phyloP scores from a whole-genome alignment of 2,888 invertebrate genomes.

The Bedellia somnulentella region DNA sequence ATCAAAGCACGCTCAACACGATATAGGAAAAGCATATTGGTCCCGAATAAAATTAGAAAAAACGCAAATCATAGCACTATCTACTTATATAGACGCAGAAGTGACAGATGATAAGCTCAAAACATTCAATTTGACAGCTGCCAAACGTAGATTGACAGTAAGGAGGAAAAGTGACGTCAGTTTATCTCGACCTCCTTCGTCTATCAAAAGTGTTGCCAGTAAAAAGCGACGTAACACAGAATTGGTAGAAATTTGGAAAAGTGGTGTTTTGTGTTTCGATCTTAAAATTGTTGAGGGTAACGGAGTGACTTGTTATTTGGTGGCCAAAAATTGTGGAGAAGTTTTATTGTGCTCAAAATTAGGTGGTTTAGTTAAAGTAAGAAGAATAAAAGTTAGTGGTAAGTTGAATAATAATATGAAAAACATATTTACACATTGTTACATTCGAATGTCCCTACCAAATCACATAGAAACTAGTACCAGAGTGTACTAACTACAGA shows the following conservation, averaged over 20 bases:
- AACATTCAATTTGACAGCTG: constrained; percentile 32
- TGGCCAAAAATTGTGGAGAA: constrained; percentile 39
- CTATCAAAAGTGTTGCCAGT: neutral
- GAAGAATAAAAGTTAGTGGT: constrained; percentile 8
- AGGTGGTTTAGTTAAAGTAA: constrained; percentile 24
- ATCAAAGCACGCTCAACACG: constrained; percentile 15
- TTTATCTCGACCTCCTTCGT: neutral
- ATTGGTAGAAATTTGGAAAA: constrained; percentile 29
- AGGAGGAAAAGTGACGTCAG: constrained; percentile 9
- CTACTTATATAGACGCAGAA: constrained; percentile 20
- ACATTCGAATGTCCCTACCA: neutral
- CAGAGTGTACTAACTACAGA: too few relatives aligned
- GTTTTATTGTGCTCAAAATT: constrained; percentile 29
- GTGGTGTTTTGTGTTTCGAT: constrained; percentile 27
- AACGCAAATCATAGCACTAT: constrained; percentile 24
- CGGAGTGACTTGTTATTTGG: constrained; percentile 26
- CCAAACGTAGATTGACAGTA: constrained; percentile 25
- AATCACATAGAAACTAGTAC: neutral
- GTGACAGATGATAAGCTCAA: constrained; percentile 7
- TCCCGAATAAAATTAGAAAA: constrained; percentile 37
- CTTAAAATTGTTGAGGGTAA: constrained; percentile 29
- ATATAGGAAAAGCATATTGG: constrained; percentile 40
- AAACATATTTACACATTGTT: neutral
- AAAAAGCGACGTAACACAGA: too few relatives aligned
- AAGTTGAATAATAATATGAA: neutral